A percentile compares a stretch with the other conserved stretches of the same genome.
These are phyloP conservation scores for Chunga burmeisteri DNA, from an alignment of 2,113 vertebrate species.

Conservation along the genomic window DNA sequence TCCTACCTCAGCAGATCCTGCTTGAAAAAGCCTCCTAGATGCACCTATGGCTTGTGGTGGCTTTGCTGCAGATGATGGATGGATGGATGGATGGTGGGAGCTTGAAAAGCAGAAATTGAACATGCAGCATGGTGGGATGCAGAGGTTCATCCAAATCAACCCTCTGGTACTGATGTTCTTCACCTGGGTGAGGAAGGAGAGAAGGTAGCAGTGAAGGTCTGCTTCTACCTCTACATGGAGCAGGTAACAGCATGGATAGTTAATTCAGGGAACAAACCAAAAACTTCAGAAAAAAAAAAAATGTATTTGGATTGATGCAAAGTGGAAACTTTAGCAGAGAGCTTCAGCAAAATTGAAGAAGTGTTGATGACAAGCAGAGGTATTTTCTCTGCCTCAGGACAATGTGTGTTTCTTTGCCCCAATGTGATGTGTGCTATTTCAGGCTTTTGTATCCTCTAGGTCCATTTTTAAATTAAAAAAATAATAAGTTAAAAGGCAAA, in stretches of 20 bases:
- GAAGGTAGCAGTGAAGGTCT: neutral
- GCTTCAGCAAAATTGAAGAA: neutral
- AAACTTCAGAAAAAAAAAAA: neutral
- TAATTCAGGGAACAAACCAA: neutral
- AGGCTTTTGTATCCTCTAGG: neutral
- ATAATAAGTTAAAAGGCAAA: neutral
- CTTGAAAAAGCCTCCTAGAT: neutral
- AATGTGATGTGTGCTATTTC: rapidly evolving
- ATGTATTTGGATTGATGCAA: neutral
- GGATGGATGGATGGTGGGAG: no score
- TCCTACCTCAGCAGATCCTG: neutral
- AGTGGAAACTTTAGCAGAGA: neutral
- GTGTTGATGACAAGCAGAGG: neutral
- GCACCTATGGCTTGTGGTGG: neutral
- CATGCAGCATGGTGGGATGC: neutral
- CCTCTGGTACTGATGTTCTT: neutral
- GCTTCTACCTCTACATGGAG: neutral
- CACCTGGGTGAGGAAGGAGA: neutral
- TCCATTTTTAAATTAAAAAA: neutral
- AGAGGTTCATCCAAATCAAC: neutral
- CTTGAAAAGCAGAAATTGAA: neutral
- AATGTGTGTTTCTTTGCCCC: neutral
- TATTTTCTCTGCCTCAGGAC: neutral
- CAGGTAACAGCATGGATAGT: neutral
- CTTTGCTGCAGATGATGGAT: neutral